These are phyloP conservation scores for Nestor notabilis DNA, from an alignment of 2,113 vertebrate genomes.

Conservation along the genomic window DNA sequence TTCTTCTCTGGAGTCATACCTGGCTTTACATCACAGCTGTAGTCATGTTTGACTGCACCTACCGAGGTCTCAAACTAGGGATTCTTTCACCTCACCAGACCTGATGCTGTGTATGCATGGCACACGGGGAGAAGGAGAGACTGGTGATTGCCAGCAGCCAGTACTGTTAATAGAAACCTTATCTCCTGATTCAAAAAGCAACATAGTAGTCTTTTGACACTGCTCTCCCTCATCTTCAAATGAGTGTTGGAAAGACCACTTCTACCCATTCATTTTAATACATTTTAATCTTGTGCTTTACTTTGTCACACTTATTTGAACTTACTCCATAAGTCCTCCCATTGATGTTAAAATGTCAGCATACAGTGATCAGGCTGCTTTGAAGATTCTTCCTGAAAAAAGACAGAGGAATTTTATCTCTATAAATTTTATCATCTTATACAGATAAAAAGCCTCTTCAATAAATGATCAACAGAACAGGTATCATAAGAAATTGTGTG, in stretches of 20 bases:
- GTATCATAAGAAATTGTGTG: background rate
- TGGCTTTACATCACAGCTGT: background rate
- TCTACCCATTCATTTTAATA: background rate
- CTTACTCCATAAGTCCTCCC: background rate
- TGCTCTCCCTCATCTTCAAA: background rate
- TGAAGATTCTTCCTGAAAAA: background rate
- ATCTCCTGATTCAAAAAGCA: background rate
- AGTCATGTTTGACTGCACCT: background rate
- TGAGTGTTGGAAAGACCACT: background rate
- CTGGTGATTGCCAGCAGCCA: background rate
- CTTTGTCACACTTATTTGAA: background rate
- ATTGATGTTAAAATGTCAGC: background rate
- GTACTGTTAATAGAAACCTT: background rate
- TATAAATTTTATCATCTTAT: background rate
- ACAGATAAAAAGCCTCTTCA: background rate
- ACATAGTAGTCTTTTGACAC: background rate
- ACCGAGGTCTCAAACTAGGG: background rate
- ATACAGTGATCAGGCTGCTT: background rate
- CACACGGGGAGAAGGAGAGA: background rate
- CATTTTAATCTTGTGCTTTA: background rate
- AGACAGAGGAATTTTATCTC: background rate
- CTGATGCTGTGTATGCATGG: fast-evolving
- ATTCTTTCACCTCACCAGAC: background rate
- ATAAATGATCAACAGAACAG: background rate
- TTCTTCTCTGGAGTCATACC: background rate